Evolutionary conservation across 2,888 invertebrate genomes (phyloP), one percentile per base, ranked within the genome.

Genomic region (Fabriciana adippe): DNA sequence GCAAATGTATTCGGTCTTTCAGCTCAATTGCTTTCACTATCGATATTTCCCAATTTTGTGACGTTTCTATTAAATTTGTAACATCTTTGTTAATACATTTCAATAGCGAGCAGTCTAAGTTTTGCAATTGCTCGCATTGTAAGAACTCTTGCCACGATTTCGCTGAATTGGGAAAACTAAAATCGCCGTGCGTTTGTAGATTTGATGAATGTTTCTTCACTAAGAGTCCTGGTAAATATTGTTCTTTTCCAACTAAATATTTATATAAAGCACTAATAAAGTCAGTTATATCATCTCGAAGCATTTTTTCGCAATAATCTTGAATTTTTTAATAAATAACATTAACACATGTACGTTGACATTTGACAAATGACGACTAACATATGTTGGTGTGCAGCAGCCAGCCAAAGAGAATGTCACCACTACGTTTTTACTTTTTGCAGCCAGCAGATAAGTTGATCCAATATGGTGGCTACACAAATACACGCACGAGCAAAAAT

Each of bases 141-240:
- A 82, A 55, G 71, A 78, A 81, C 71, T 85, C 87, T 65, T 89
- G 86, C 96, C 96, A 96, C 63, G 93, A 93, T 75, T 92, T 87
- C 26, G 92, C 76, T 59, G 88, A 89, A 67, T 90, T 83, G 13
- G 94, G 93, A 83, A 96, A 95, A 86, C 94, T 95, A 5, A 95
- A 84, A 72, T 96, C 96, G 11, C 96, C 96, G 55, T 90, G 82
- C 50, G 81, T 80, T 65, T 87, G 79, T 6, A 95, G 82, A 73
- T 94, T 93, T 73, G 94, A 93, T 1, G 84, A 90, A 77, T 95
- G 95, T 77, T 93, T 92, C 83, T 94, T 94, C 50, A 96, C 76
- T 68, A 91, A 76, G 61, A 86, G 76, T 64, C 83, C 81, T 68
- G 76, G 79, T 6, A 65, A 59, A 51, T 69, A 70, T 57, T 78